phyloP scores from a whole-genome alignment of 1,140 invertebrate genomes.

The Rhagoletis pomonella region DNA sequence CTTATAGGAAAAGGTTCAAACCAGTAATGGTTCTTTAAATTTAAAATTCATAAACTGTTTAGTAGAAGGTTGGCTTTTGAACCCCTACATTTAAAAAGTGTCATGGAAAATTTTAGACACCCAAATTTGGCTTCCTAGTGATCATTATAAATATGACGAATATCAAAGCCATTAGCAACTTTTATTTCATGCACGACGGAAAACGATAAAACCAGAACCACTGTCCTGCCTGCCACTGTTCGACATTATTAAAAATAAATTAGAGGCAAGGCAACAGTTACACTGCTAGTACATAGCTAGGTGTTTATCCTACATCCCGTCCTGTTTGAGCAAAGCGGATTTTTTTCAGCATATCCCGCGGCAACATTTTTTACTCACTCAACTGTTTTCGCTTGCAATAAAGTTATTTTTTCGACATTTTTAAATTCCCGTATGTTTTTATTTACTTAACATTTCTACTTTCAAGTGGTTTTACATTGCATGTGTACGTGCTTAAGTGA shows the following conservation, averaged over 20 bases:
- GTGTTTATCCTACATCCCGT: background rate
- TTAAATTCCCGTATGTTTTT: slow-evolving; percentile 36
- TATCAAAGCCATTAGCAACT: background rate
- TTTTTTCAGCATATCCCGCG: background rate
- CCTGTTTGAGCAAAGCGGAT: background rate
- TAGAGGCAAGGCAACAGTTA: slow-evolving; percentile 33
- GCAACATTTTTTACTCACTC: background rate
- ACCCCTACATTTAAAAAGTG: too few species aligned
- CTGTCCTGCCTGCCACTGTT: slow-evolving; percentile 15
- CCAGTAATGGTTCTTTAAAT: too few species aligned
- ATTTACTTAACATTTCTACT: slow-evolving; percentile 32
- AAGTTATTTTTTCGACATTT: background rate
- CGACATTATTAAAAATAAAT: slow-evolving; percentile 53
- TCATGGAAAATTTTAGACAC: too few species aligned
- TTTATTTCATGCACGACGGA: background rate
- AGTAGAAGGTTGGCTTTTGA: too few species aligned
- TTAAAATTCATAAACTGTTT: too few species aligned
- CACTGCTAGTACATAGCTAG: background rate
- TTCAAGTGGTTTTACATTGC: slow-evolving; percentile 52
- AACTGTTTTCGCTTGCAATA: background rate
- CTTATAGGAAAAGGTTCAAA: too few species aligned
- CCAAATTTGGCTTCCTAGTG: too few species aligned
- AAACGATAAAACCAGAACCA: background rate
- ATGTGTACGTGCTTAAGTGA: slow-evolving; percentile 54
- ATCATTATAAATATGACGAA: background rate